phyloP scores from a whole-genome alignment of 2,113 vertebrate genomes.

The Edolisoma coerulescens region DNA sequence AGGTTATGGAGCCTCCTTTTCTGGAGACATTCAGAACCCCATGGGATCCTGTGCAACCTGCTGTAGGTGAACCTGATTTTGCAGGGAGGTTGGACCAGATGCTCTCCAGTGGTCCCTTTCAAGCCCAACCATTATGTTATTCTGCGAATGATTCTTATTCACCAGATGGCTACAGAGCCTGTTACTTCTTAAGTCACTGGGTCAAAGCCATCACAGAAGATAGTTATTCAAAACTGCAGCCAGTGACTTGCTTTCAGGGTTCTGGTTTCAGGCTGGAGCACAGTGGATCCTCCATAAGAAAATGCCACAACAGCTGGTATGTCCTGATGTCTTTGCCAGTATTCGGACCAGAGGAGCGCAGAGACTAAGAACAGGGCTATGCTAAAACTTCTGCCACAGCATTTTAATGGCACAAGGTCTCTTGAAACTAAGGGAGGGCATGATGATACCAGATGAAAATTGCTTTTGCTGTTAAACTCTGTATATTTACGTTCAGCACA shows the following conservation, averaged over 20 bases:
- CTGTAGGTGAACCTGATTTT: neutral
- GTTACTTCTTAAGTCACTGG: neutral
- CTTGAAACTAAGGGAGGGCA: neutral
- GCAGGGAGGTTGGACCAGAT: neutral
- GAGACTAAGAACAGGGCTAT: neutral
- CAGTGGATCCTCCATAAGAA: neutral
- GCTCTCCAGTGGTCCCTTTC: neutral
- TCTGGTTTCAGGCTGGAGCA: neutral
- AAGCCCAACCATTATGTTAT: neutral
- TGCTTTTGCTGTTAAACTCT: neutral
- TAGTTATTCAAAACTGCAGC: neutral
- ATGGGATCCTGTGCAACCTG: neutral
- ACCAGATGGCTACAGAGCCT: neutral
- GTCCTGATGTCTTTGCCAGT: neutral
- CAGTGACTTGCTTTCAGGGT: neutral
- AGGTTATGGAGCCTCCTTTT: neutral
- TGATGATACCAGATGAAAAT: neutral
- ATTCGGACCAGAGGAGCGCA: neutral
- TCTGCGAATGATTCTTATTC: neutral
- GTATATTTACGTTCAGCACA: neutral
- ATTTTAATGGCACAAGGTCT: neutral
- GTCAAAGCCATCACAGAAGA: neutral
- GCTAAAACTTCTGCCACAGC: neutral
- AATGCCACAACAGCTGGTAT: neutral
- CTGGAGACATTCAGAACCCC: neutral